These are phyloP conservation scores for Germaria angustata DNA, from an alignment of 2,888 invertebrate species.

Conservation along the genomic window DNA sequence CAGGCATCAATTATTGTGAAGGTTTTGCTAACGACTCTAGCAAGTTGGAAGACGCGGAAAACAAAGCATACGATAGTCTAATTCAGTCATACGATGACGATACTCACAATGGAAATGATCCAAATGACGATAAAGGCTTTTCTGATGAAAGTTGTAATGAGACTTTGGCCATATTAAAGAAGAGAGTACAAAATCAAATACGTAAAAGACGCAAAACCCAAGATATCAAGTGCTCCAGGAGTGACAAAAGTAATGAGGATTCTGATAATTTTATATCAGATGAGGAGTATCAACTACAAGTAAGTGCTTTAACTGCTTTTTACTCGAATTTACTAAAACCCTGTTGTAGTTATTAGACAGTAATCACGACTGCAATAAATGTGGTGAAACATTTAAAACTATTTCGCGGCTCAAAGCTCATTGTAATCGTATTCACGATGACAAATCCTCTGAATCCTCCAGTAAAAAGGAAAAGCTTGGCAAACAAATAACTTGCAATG, in stretches of 20 bases:
- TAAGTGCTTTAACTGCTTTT: background rate
- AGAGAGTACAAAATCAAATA: slow-evolving; percentile 9
- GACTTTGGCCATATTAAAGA: slow-evolving; percentile 68
- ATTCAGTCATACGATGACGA: slow-evolving; percentile 22
- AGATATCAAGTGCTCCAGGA: background rate
- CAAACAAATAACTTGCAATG: slow-evolving; percentile 53
- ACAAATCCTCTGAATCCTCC: slow-evolving; percentile 31
- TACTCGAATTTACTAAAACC: background rate
- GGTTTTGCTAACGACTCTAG: background rate
- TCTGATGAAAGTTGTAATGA: slow-evolving; percentile 40
- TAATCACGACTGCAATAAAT: slow-evolving; percentile 68
- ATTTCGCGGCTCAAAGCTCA: slow-evolving; percentile 69
- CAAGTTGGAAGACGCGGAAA: slow-evolving; percentile 1
- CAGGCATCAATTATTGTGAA: background rate
- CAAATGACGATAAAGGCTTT: slow-evolving; percentile 1
- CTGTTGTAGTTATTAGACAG: background rate
- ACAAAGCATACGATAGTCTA: slow-evolving; percentile 40
- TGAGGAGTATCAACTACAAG: slow-evolving; percentile 41
- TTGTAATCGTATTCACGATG: slow-evolving; percentile 62
- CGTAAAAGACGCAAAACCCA: background rate
- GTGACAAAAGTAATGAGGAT: slow-evolving; percentile 35
- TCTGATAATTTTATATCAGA: slow-evolving; percentile 47
- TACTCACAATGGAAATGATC: background rate
- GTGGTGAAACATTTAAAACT: slow-evolving; percentile 70
- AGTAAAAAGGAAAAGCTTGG: slow-evolving; percentile 31